A percentile compares a stretch with the other conserved stretches of the same genome.
Evolutionary conservation across 2,888 invertebrate species (phyloP).

Genomic region (Spilarctia lutea): DNA sequence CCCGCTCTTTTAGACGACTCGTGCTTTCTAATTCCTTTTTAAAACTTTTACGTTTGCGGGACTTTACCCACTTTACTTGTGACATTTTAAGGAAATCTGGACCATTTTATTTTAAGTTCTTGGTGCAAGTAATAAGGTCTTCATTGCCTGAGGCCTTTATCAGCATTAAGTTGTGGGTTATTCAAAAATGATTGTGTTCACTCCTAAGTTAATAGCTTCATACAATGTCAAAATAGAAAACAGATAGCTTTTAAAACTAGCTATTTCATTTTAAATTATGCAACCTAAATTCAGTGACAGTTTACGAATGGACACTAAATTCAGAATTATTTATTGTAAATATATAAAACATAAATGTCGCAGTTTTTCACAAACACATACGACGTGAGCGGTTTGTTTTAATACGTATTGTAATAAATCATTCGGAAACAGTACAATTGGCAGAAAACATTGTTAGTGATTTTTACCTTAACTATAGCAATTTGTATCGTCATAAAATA

Average conservation of each 20-base stretch:
- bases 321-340: neutral
- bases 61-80: neutral
- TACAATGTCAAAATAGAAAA: too few relatives aligned
- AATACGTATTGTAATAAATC: constrained; percentile 72
- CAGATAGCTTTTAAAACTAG: too few relatives aligned
- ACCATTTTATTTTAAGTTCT: too few relatives aligned
- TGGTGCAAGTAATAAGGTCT: too few relatives aligned
- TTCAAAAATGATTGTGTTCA: neutral
- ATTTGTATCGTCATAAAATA: constrained; percentile 77
- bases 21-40: neutral
- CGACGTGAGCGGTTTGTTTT: constrained; percentile 54
- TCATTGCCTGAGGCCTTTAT: neutral
- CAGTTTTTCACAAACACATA: neutral
- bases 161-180: neutral
- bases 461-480: constrained; percentile 82
- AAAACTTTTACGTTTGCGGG: neutral
- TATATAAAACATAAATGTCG: neutral
- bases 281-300: neutral
- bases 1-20: neutral
- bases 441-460: constrained; percentile 76
- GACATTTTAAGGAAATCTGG: too few relatives aligned
- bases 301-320: neutral
- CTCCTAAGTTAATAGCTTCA: neutral
- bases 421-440: constrained; percentile 67
- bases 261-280: neutral